Evolutionary conservation across 2,888 invertebrate species (phyloP), one percentile per base, ranked within the genome.

Genomic region (Morpho achilles): DNA sequence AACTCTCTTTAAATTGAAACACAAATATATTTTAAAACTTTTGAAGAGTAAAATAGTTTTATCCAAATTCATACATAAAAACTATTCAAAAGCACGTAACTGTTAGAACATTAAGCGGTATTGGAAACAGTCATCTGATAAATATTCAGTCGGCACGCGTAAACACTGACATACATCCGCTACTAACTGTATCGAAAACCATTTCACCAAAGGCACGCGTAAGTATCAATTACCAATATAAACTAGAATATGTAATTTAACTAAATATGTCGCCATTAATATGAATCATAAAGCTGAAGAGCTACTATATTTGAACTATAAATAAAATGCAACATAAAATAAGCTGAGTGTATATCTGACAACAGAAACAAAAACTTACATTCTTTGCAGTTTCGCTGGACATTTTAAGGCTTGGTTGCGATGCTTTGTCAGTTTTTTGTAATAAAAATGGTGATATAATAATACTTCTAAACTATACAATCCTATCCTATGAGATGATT

Each of bases 381-480:
- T 92, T 92, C 85, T 93, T 87, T 56, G 91, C 79, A 41, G 92
- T 91, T 75, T 93, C 93, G 75, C 85, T 93, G 32, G 93, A 92
- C 93, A 93, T 93, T 71, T 76, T 54, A 40, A 44, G 23, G 10
- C 44, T 44, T 45, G n/a, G 43, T 7, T 48, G 43, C 7, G 32
- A 8, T n/a, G 55, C 43, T 32, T 23, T 9, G 8, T 50, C 6
- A 44, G 41, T 50, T 5, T 32, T 32, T 32, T 32, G 3, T 32
- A 0, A 5, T 5, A 5, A 32, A 32, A 32, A 32, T 32, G 32
- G 32, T 32, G 32, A 32, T 32, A 5, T 32, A 5, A 2, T 32
- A 32, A 32, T 32, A 2, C 32, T 32, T 32, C 32, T 5, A 32
- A 3, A 32, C 32, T 32, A 32, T 32, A 32, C 32, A 32, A 32